These are phyloP conservation scores for Champsocephalus gunnari DNA, from an alignment of 2,797 vertebrate genomes.

Conservation along the genomic window DNA sequence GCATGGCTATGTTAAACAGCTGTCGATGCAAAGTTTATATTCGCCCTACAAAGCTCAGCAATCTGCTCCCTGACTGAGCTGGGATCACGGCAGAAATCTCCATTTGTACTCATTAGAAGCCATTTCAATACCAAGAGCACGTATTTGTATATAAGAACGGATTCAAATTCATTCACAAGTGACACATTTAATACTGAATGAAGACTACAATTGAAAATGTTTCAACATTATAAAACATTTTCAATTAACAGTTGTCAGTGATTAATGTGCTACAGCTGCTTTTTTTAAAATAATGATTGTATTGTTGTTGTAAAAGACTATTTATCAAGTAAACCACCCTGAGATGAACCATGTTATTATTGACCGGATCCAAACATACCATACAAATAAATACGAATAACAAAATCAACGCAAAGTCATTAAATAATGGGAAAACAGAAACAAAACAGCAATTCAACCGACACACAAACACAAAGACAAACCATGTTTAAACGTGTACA, in stretches of 20 bases:
- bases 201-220: too few relatives aligned
- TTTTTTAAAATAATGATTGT: neutral
- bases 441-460: too few relatives aligned
- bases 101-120: constrained; percentile 62
- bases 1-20: constrained; percentile 79
- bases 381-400: too few relatives aligned
- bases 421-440: too few relatives aligned
- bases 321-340: too few relatives aligned
- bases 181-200: neutral
- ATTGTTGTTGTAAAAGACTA: too few relatives aligned
- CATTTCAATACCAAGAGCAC: constrained; percentile 26
- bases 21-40: constrained; percentile 77
- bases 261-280: neutral
- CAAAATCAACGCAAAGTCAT: too few relatives aligned
- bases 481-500: too few relatives aligned
- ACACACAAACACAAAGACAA: too few relatives aligned
- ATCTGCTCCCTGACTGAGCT: constrained; percentile 73
- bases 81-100: constrained; percentile 57
- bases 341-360: too few relatives aligned
- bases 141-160: constrained; percentile 5
- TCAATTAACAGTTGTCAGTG: neutral
- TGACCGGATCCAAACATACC: too few relatives aligned
- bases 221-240: neutral
- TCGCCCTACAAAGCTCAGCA: constrained; percentile 75
- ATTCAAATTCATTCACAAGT: neutral